These are phyloP conservation scores for Ceyx cyanopectus DNA, from an alignment of 2,113 vertebrate genomes.

Conservation along the genomic window DNA sequence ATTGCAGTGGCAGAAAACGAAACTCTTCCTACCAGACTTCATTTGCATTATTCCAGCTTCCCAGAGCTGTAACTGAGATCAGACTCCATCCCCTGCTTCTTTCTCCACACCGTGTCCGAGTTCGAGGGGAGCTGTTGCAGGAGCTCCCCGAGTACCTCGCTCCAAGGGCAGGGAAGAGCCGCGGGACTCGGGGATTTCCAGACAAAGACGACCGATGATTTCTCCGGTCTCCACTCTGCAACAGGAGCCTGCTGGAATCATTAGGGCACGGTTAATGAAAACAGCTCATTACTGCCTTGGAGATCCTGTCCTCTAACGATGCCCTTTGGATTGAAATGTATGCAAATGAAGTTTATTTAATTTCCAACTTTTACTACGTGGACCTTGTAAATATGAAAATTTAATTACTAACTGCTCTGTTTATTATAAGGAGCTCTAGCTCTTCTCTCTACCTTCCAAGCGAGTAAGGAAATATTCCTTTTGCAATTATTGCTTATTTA, in stretches of 20 bases:
- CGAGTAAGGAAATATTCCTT: background rate
- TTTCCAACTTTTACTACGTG: slow-evolving; percentile 40
- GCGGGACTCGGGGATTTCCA: background rate
- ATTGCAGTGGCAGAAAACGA: background rate
- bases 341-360: slow-evolving; percentile 70
- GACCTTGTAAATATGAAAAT: slow-evolving; percentile 67
- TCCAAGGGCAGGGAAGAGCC: background rate
- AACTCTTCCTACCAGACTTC: background rate
- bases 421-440: background rate
- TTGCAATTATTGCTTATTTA: background rate
- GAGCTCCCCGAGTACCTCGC: background rate
- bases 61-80: background rate
- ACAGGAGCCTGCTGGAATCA: background rate
- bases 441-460: background rate
- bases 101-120: background rate
- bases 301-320: slow-evolving; percentile 38
- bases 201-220: slow-evolving; percentile 45
- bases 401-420: slow-evolving; percentile 68
- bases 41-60: slow-evolving; percentile 8
- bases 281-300: slow-evolving; percentile 42
- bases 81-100: background rate
- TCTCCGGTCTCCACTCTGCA: background rate
- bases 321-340: slow-evolving; percentile 49
- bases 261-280: slow-evolving; percentile 63
- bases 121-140: background rate